Percentiles rank a stretch among this genome's conserved stretches.
phyloP scores from a whole-genome alignment of 2,797 vertebrate species.

The Arnoldichthys spilopterus region DNA sequence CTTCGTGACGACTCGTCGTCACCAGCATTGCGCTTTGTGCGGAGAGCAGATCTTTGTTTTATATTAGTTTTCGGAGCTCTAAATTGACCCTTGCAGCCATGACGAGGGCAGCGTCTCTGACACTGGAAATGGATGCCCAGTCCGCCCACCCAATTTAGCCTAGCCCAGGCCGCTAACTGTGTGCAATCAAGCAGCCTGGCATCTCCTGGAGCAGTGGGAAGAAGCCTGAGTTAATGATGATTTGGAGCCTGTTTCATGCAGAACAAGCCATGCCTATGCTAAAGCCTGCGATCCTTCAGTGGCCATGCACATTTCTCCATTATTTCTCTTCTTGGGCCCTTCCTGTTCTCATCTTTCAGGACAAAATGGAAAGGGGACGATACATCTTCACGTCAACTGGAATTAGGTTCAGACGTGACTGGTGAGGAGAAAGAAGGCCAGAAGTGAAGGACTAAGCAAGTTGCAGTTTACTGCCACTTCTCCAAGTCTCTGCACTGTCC shows the following conservation, averaged over 20 bases:
- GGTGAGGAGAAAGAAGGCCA: conserved; percentile 45
- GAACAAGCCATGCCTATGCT: conserved; percentile 33
- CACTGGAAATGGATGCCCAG: conserved; percentile 43
- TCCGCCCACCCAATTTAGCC: conserved; percentile 53
- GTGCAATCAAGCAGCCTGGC: conserved; percentile 45
- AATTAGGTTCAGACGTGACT: conserved; percentile 53
- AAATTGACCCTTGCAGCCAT: conserved; percentile 59
- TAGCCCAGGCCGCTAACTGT: conserved; percentile 45
- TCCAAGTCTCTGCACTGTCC: conserved; percentile 23
- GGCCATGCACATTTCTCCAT: conserved; percentile 33
- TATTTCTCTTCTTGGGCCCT: conserved; percentile 24
- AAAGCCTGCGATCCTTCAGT: conserved; percentile 29
- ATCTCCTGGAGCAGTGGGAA: conserved; percentile 46
- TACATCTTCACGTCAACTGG: conserved; percentile 38
- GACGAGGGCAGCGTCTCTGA: conserved; percentile 32
- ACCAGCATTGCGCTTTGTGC: conserved; percentile 52
- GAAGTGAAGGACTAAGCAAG: conserved; percentile 13
- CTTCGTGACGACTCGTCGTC: conserved; percentile 54
- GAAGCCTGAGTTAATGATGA: conserved; percentile 55
- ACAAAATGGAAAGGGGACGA: conserved; percentile 3
- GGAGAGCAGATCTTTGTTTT: conserved; percentile 54
- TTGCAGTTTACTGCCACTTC: conserved; percentile 34
- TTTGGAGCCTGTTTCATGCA: conserved; percentile 51
- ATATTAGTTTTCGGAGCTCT: conserved; percentile 42
- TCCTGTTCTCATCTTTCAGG: conserved; percentile 39